These are phyloP conservation scores for Drosophila lacteicornis DNA, from an alignment of 1,140 invertebrate species.

Conservation along the genomic window DNA sequence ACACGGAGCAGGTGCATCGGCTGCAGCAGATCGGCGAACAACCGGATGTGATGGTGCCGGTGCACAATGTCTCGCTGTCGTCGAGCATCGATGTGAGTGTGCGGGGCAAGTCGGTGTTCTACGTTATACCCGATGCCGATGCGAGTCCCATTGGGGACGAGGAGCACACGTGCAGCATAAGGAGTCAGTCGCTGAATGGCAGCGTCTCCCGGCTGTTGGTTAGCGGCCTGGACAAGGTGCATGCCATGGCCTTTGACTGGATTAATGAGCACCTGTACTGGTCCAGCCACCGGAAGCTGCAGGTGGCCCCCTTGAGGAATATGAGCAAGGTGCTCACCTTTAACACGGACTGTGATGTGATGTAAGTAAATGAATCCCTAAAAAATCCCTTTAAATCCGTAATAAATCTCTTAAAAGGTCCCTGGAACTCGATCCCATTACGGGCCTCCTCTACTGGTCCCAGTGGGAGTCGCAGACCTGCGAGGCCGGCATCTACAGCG, in stretches of 20 bases:
- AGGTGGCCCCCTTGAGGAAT: constrained; percentile 67
- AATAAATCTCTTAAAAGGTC: no score
- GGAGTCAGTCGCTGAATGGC: constrained; percentile 65
- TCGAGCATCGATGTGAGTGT: constrained; percentile 90
- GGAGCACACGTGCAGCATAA: constrained; percentile 51
- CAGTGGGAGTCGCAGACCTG: constrained; percentile 86
- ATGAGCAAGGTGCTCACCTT: constrained; percentile 64
- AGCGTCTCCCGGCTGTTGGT: constrained; percentile 73
- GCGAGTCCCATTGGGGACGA: neutral
- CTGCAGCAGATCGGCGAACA: constrained; percentile 58
- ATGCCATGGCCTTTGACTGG: constrained; percentile 90
- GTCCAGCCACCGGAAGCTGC: constrained; percentile 86
- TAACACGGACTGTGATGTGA: constrained; percentile 60
- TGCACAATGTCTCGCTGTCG: constrained; percentile 88
- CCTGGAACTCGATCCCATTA: constrained; percentile 68
- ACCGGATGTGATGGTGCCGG: constrained; percentile 88
- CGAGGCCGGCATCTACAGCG: constrained; percentile 87
- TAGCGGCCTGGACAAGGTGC: constrained; percentile 84
- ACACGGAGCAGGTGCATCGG: constrained; percentile 61
- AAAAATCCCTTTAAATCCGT: no score
- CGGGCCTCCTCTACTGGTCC: constrained; percentile 91
- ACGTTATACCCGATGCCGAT: constrained; percentile 41
- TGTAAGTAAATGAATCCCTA: no score
- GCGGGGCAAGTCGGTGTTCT: constrained; percentile 89
- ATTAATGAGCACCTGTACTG: constrained; percentile 93